These are phyloP conservation scores for Oreocharis arfaki DNA, from an alignment of 2,113 vertebrate genomes.

Conservation along the genomic window DNA sequence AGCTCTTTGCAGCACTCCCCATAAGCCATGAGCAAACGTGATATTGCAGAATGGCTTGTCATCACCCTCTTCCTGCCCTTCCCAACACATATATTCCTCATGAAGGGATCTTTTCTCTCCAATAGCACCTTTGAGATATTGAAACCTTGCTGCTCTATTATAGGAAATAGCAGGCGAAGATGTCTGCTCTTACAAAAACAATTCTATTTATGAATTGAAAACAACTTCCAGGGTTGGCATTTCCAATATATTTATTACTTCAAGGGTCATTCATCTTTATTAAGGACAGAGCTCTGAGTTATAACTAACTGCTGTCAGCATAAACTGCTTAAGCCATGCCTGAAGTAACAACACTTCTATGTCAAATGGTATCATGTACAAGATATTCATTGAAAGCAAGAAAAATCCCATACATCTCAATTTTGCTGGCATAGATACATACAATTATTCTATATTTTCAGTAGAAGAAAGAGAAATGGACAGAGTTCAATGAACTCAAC, in stretches of 20 bases:
- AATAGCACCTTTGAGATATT: background rate
- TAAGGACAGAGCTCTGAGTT: background rate
- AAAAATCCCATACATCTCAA: background rate
- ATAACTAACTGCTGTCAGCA: background rate
- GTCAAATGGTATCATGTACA: background rate
- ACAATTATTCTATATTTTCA: background rate
- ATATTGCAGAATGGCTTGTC: conserved; percentile 33
- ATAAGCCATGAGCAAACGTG: conserved; percentile 6
- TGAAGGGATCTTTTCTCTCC: conserved; percentile 35
- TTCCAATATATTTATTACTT: conserved; percentile 19
- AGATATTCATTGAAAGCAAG: background rate
- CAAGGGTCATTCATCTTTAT: background rate
- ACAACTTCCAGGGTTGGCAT: background rate
- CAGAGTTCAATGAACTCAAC: background rate
- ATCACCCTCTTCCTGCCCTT: conserved; percentile 45
- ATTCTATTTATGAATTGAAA: conserved; percentile 12
- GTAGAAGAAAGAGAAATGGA: background rate
- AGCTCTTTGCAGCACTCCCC: background rate
- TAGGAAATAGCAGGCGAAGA: background rate
- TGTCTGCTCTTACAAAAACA: background rate
- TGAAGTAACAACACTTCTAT: background rate
- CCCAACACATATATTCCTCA: background rate
- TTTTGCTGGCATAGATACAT: background rate
- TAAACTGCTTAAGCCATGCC: background rate
- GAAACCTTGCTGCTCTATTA: background rate